Conservation (phyloP, 2,797 vertebrate genomes). For the Gila robusta region DNA sequence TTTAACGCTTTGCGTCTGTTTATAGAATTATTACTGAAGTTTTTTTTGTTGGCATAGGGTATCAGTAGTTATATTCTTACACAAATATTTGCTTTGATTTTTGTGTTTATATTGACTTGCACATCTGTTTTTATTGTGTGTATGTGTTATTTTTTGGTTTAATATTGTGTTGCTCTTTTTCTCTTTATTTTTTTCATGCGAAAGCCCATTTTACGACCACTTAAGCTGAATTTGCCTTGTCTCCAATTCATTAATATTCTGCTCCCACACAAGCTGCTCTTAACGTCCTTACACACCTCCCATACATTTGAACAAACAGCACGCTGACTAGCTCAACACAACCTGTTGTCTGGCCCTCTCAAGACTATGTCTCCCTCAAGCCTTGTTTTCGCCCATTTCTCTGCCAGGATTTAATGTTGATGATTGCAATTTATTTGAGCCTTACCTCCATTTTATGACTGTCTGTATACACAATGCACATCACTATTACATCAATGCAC, state of each 20-base stretch:
- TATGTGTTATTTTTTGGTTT: not conserved
- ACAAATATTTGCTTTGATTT: not conserved
- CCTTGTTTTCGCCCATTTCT: conserved; percentile 53
- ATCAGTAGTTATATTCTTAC: not conserved
- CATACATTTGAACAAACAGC: conserved; percentile 47
- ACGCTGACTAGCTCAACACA: conserved; percentile 26
- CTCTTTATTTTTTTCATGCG: not conserved
- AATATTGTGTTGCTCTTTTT: not conserved
- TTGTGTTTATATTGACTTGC: not conserved
- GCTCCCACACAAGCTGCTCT: conserved; percentile 38
- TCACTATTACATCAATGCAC: conserved; percentile 90
- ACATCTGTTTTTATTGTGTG: not conserved
- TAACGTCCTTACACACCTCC: conserved; percentile 12
- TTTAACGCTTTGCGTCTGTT: conserved; percentile 27
- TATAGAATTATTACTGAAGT: not conserved
- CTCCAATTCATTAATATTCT: conserved; percentile 38
- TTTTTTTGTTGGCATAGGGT: not conserved
- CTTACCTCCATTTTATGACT: conserved; percentile 91
- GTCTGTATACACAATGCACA: conserved; percentile 87
- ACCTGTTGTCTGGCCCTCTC: conserved; percentile 49
- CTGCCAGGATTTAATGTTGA: conserved; percentile 85
- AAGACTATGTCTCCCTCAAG: conserved; percentile 57
- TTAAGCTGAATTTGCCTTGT: not conserved
- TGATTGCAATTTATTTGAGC: conserved; percentile 93
- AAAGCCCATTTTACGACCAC: conserved; percentile 20